Base-by-base conservation (phyloP, 2,797 vertebrate genomes). In the Amphiprion clarkii region DNA sequence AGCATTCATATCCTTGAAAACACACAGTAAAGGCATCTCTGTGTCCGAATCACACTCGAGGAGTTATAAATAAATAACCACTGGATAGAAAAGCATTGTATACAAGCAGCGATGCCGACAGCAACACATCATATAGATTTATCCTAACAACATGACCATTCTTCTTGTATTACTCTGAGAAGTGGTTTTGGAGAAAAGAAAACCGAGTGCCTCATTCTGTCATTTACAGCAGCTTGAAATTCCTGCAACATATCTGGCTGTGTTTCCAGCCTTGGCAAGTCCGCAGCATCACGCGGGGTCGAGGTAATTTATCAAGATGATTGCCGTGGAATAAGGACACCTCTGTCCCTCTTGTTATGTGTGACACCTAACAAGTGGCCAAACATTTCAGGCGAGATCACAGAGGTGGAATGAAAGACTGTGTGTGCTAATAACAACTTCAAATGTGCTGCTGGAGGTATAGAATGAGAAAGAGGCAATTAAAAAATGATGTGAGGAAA, bases 261-360 rank as follows among this genome's bases (percentile, higher is more conserved):
- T 51, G 65, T 78, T 76, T 80, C 36, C 62, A 71, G 72, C 67
- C 52, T 29, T 71, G 70, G 63, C 66, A 40, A 84, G 82, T 72
- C 64, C 51, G 53, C 66, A 19, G 55, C 57, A 36, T 54, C 25
- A 21, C 46, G 53, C 5, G 3, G 55, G 79, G 73, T 65, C 81
- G 78, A 49, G 67, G 78, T 76, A 56, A 81, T 90, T 85, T 58
- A 88, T 90, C 83, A 86, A 62, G 56, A 82, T 77, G 79, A 89
- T 54, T 65, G 59, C 57, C 59, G 78, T 44, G 70, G 60, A 72
- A 69, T 76, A 57, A 76, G 64, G 56, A 80, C 67, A 69, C 46
- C 25, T 62, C 42, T 56, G 55, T 65, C 69, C 55, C 16, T 13
- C 23, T 2, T 8, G 31, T 44, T 39, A 58, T 73, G 61, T 46